These are phyloP conservation scores for Sericinus montela DNA, from an alignment of 2,888 invertebrate species.

Conservation along the genomic window DNA sequence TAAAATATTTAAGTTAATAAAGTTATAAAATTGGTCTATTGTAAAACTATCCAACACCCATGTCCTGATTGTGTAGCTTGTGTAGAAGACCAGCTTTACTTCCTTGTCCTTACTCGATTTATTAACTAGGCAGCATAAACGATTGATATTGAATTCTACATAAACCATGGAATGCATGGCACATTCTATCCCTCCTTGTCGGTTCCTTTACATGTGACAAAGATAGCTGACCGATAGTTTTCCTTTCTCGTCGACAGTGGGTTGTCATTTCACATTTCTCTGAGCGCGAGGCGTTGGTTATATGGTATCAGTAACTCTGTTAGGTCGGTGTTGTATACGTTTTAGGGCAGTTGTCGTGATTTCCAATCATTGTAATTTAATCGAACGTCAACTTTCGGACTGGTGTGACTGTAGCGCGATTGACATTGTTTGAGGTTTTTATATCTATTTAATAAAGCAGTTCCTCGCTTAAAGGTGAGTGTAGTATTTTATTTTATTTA, in stretches of 20 bases:
- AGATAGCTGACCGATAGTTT: constrained; percentile 52
- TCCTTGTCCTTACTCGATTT: neutral
- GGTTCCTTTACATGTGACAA: constrained; percentile 40
- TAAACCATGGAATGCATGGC: constrained; percentile 59
- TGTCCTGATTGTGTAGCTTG: too few relatives aligned
- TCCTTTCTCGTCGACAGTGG: constrained; percentile 61
- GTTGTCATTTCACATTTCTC: constrained; percentile 73
- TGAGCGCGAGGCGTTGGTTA: constrained; percentile 44
- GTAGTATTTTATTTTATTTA: constrained; percentile 3
- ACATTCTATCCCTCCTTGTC: constrained; percentile 53
- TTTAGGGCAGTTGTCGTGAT: constrained; percentile 50
- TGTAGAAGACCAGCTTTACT: neutral
- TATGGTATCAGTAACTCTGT: constrained; percentile 64
- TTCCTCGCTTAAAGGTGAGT: constrained; percentile 40
- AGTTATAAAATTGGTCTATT: too few relatives aligned
- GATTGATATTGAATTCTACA: constrained; percentile 71
- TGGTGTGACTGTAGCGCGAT: constrained; percentile 35
- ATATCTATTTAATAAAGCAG: constrained; percentile 30
- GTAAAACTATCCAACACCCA: too few relatives aligned
- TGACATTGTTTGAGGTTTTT: constrained; percentile 26
- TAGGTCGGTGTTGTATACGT: constrained; percentile 60
- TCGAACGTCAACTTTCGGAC: constrained; percentile 43
- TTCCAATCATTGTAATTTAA: constrained; percentile 52
- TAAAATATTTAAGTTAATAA: too few relatives aligned
- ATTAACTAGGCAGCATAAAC: constrained; percentile 31